Conservation (phyloP, 2,113 vertebrate species). For the Equus przewalskii region DNA sequence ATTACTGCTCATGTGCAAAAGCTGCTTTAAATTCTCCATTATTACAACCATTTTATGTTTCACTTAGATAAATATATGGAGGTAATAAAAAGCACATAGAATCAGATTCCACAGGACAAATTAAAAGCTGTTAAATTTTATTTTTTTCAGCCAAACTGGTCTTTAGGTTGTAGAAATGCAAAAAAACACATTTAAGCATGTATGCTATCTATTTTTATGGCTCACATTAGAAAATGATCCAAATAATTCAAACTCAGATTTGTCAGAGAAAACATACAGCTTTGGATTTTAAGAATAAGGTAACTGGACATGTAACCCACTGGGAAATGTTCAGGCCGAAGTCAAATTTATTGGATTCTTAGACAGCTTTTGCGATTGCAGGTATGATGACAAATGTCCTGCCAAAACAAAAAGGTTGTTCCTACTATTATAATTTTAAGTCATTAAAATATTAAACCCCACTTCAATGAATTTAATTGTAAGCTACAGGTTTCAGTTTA, state of each 20-base stretch:
- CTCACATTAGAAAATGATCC: conserved; percentile 69
- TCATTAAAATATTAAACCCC: background rate
- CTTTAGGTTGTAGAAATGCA: conserved; percentile 78
- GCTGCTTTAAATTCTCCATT: conserved; percentile 82
- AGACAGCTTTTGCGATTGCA: background rate
- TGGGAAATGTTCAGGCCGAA: conserved; percentile 52
- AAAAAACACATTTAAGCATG: conserved; percentile 69
- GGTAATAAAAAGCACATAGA: conserved; percentile 80
- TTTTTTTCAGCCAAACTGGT: conserved; percentile 75
- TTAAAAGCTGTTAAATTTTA: conserved; percentile 85
- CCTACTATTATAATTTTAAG: conserved; percentile 30
- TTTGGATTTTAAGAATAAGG: conserved; percentile 33
- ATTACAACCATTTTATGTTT: conserved; percentile 82
- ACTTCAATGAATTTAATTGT: conserved; percentile 65
- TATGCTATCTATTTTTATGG: conserved; percentile 72
- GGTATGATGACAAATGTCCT: background rate
- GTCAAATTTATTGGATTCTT: conserved; percentile 8
- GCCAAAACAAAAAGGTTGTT: background rate
- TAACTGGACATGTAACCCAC: background rate
- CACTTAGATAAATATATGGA: conserved; percentile 83
- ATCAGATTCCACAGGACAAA: conserved; percentile 81
- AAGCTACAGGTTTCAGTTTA: conserved; percentile 28
- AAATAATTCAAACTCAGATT: conserved; percentile 74
- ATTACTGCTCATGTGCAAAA: conserved; percentile 82
- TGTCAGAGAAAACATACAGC: conserved; percentile 57